Conservation (phyloP, 2,797 vertebrate species). For the Falco novaeseelandiae region DNA sequence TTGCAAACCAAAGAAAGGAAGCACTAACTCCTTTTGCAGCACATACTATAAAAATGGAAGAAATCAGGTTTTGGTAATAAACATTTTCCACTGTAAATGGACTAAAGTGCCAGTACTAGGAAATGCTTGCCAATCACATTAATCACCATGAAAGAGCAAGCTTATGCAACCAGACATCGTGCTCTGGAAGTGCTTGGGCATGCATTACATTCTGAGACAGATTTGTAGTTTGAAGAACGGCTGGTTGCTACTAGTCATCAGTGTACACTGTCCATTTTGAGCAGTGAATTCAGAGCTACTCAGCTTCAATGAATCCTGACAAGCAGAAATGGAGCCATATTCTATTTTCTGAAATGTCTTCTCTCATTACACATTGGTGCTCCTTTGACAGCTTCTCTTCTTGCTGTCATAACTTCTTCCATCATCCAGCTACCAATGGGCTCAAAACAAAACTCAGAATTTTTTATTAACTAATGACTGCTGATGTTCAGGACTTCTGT, state of each 20-base stretch:
- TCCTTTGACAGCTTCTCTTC: constrained; percentile 51
- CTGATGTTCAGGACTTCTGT: background rate
- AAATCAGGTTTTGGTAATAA: background rate
- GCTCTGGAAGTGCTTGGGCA: constrained; percentile 30
- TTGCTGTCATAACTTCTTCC: constrained; percentile 39
- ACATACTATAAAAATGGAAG: background rate
- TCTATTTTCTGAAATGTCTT: constrained; percentile 57
- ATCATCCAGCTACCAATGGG: background rate
- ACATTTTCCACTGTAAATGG: background rate
- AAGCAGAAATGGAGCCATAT: constrained; percentile 64
- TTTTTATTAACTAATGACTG: background rate
- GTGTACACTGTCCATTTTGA: constrained; percentile 6
- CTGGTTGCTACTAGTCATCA: constrained; percentile 37
- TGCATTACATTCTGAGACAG: background rate
- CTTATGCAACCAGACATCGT: background rate
- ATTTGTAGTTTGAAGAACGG: constrained; percentile 11
- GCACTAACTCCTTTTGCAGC: background rate
- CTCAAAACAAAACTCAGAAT: constrained; percentile 7
- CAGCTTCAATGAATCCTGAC: constrained; percentile 49
- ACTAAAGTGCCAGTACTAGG: background rate
- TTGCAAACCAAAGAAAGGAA: background rate
- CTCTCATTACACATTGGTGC: constrained; percentile 21
- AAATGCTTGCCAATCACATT: constrained; percentile 32
- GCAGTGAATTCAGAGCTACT: constrained; percentile 8
- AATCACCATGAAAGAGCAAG: background rate